These are phyloP conservation scores for Sebastiscus tertius DNA, from an alignment of 2,797 vertebrate genomes.

Conservation along the genomic window DNA sequence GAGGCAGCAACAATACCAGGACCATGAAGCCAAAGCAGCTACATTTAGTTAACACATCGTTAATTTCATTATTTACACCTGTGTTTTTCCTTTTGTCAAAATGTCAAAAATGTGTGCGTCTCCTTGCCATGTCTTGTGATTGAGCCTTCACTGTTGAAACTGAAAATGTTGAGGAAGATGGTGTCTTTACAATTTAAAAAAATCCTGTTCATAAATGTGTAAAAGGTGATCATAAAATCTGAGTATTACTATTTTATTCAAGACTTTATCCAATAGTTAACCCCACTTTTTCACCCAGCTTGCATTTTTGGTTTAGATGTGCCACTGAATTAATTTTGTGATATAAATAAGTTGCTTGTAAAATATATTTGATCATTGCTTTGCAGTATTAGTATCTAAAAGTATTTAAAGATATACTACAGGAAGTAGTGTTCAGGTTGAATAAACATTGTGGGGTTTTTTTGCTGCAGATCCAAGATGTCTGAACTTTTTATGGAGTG, in stretches of 20 bases:
- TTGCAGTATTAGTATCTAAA: not conserved
- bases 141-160: not conserved
- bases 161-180: not conserved
- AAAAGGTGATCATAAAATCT: not conserved
- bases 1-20: not conserved
- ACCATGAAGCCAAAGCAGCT: not conserved
- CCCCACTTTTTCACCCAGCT: not conserved
- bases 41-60: not conserved
- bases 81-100: not conserved
- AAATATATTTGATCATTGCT: not conserved
- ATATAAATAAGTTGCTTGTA: not conserved
- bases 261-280: not conserved
- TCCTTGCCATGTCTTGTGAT: not conserved
- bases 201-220: not conserved
- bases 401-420: not conserved
- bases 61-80: not conserved
- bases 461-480: slow-evolving; percentile 63
- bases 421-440: not conserved
- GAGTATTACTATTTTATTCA: not conserved
- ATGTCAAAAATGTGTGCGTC: not conserved
- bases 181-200: not conserved
- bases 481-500: slow-evolving; percentile 81
- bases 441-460: slow-evolving; percentile 17
- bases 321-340: not conserved
- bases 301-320: not conserved